Base-by-base conservation (phyloP, 2,113 vertebrate species). In the Oncorhynchus kisutch region DNA sequence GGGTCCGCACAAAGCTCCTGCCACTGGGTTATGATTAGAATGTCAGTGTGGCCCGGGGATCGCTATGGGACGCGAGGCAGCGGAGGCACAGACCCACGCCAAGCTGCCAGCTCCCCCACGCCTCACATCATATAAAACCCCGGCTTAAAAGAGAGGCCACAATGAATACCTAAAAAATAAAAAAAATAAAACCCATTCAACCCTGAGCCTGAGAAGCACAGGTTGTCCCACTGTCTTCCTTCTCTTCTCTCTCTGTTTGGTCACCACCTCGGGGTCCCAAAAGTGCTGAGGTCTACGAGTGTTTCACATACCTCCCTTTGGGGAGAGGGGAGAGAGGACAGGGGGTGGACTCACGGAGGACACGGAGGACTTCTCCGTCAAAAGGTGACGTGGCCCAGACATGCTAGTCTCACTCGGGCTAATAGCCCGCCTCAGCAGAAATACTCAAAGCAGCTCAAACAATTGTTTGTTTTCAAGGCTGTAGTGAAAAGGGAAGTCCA, bases 361-460 rank as follows among this genome's bases (percentile, higher is more conserved):
- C 82, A 85, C 80, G 67, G 81, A 72, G 87, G 76, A 84, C 76
- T 79, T 82, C 88, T 90, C 82, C 72, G 78, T 94, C 90, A 92
- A 90, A 22, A 90, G 59, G 67, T 89, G 91, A 85, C 87, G 70
- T 71, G 70, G 85, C 77, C 90, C 88, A 92, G 88, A 88, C 88
- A 76, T 80, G 85, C 82, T 88, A 80, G 72, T n/a, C 54, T 82
- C 78, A 81, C 86, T 85, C 59, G 29, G 70, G 70, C 87, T 92
- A 94, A 93, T 92, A 86, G 88, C 87, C 84, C 3, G 75, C 89
- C 89, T 94, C 93, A 91, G 92, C 93, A 89, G 74, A 91, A 92
- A 91, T 80, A 90, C 80, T 11, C 9, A 45, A 45, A 45, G 9
- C 39, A 78, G 49, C 84, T 83, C 51, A 13, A 76, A 76, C 86